A percentile compares a stretch with the other conserved stretches of the same genome.
Evolutionary conservation across 2,113 vertebrate genomes (phyloP).

Genomic region (Urocitellus parryii): DNA sequence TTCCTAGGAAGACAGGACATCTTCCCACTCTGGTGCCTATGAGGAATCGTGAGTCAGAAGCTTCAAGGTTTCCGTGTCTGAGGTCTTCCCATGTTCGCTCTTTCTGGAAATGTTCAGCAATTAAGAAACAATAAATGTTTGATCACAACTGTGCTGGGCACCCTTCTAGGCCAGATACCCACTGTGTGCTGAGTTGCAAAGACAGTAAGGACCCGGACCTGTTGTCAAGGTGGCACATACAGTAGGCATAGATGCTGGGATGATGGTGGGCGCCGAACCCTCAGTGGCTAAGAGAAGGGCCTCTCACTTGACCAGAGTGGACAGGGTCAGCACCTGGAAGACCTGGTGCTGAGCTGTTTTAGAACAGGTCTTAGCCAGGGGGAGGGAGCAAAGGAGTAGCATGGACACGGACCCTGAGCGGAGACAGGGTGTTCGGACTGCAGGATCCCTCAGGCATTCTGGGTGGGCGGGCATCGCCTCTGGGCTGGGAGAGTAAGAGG

Average conservation of each 20-base stretch:
- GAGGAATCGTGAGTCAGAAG: not conserved
- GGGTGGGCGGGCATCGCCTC: accelerated
- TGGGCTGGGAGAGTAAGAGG: not conserved
- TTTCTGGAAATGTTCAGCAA: not conserved
- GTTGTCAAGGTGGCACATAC: not conserved
- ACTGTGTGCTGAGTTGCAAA: not conserved
- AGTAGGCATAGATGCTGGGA: not conserved
- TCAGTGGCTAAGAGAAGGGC: accelerated
- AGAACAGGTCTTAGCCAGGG: not conserved
- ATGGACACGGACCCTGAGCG: not conserved
- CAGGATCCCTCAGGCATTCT: not conserved
- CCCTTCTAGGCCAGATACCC: not conserved
- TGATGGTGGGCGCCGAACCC: accelerated
- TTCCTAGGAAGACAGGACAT: not conserved
- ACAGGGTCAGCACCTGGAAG: not conserved
- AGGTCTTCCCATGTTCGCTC: not conserved
- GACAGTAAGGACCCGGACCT: not conserved
- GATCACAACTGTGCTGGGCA: not conserved
- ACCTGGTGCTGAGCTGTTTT: not conserved
- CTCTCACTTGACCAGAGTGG: not conserved
- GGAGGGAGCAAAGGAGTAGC: not conserved
- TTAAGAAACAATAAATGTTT: not conserved
- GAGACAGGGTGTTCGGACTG: not conserved
- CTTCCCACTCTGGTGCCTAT: not conserved
- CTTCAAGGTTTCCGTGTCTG: not conserved